These are phyloP conservation scores for Gobio occitaniae DNA, from an alignment of 2,797 vertebrate genomes.

Conservation along the genomic window DNA sequence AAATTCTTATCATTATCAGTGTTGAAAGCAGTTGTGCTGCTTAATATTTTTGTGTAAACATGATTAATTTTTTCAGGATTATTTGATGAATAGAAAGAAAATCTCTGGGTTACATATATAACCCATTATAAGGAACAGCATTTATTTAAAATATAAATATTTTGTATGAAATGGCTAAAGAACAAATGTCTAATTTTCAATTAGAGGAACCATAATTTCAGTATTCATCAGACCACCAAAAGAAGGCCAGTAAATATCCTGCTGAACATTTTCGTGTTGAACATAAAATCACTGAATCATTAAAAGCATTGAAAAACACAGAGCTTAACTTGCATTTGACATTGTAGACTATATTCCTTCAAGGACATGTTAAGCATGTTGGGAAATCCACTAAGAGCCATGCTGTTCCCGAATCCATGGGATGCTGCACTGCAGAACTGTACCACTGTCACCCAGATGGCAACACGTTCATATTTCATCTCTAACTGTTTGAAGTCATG, in stretches of 20 bases:
- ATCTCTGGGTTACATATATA: background rate
- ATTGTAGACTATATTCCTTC: background rate
- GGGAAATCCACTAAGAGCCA: background rate
- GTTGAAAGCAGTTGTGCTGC: background rate
- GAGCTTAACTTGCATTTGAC: constrained; percentile 1
- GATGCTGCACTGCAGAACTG: constrained; percentile 1
- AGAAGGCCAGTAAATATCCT: background rate
- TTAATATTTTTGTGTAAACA: background rate
- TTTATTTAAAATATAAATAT: background rate
- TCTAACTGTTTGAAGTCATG: constrained; percentile 20
- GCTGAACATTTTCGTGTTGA: background rate
- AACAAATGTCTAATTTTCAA: background rate
- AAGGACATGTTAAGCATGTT: background rate
- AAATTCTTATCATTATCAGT: background rate
- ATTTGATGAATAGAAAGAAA: background rate
- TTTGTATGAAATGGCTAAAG: background rate
- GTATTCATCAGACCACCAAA: background rate
- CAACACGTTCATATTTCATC: constrained; percentile 22
- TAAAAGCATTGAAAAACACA: background rate
- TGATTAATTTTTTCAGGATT: background rate
- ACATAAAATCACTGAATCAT: background rate
- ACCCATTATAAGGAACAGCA: background rate
- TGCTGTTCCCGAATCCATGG: constrained; percentile 11
- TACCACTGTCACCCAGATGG: constrained; percentile 18
- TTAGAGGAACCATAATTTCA: background rate